Evolutionary conservation across 37 sponge, comb jelly and placozoan genomes (phyloP).

Genomic region (Eunapius fragilis): DNA sequence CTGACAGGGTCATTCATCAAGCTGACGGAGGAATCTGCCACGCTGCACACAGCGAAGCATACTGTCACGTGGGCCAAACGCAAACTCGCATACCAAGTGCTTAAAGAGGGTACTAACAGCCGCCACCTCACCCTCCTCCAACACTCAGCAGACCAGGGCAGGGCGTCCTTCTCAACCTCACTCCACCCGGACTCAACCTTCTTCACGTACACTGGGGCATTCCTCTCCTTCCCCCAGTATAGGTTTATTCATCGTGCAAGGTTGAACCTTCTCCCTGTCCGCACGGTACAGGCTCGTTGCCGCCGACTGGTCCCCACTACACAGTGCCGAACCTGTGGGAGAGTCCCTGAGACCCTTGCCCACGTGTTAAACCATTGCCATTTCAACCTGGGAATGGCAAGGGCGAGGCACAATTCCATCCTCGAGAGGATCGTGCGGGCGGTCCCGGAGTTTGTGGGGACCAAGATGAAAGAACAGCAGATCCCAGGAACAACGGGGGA

Average conservation of each 20-base stretch:
- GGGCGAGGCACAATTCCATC: constrained; percentile 14
- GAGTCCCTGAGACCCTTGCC: constrained; percentile 5
- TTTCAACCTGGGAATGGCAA: not conserved
- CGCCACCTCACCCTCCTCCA: too few species aligned
- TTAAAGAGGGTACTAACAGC: not conserved
- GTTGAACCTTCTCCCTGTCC: constrained; percentile 36
- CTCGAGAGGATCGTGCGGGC: constrained; percentile 7
- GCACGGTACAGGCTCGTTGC: constrained; percentile 9
- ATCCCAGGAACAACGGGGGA: constrained; percentile 9
- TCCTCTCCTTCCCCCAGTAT: constrained; percentile 24
- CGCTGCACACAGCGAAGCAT: not conserved
- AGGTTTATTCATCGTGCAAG: constrained; percentile 26
- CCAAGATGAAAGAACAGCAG: constrained; percentile 8
- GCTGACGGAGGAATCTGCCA: not conserved
- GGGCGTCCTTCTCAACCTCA: not conserved
- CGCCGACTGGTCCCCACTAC: not conserved
- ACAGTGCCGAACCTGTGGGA: constrained; percentile 4
- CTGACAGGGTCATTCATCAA: not conserved
- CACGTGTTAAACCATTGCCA: constrained; percentile 26
- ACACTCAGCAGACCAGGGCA: constrained; percentile 27
- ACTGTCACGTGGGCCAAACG: not conserved
- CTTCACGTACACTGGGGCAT: constrained; percentile 30
- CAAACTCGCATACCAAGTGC: not conserved
- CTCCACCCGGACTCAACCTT: constrained; percentile 19
- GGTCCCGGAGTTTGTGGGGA: not conserved